These are phyloP conservation scores for Cettia cetti DNA, from an alignment of 2,113 vertebrate species.

Conservation along the genomic window DNA sequence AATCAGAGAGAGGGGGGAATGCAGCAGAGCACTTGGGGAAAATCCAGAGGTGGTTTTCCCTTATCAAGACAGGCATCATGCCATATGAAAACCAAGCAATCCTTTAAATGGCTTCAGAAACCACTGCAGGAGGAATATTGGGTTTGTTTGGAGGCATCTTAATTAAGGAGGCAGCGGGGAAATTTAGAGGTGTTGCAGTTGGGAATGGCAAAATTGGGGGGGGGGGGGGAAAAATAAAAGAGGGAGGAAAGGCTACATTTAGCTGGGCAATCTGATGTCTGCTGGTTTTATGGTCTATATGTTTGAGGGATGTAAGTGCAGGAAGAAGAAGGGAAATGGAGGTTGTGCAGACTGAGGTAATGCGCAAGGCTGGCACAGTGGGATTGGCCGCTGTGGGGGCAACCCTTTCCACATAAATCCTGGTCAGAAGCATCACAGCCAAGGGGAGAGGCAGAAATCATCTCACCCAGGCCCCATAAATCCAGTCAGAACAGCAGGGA, in stretches of 20 bases:
- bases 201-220: background rate
- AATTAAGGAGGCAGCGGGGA: background rate
- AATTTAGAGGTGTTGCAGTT: background rate
- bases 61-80: background rate
- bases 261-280: background rate
- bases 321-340: background rate
- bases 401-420: background rate
- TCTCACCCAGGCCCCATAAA: background rate
- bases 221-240: too few relatives aligned
- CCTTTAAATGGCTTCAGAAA: background rate
- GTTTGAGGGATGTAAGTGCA: background rate
- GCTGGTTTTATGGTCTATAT: background rate
- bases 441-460: background rate
- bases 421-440: background rate
- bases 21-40: background rate
- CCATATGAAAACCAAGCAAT: background rate
- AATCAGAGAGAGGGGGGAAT: background rate
- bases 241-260: accelerated
- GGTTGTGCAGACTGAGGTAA: background rate
- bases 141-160: background rate
- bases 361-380: background rate
- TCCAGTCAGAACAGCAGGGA: background rate
- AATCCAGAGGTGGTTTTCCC: background rate
- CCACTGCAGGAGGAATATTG: background rate
- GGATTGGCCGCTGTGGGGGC: accelerated